Base-by-base conservation (phyloP, 2,888 invertebrate species). In the Xestoiulus laeticollis region DNA sequence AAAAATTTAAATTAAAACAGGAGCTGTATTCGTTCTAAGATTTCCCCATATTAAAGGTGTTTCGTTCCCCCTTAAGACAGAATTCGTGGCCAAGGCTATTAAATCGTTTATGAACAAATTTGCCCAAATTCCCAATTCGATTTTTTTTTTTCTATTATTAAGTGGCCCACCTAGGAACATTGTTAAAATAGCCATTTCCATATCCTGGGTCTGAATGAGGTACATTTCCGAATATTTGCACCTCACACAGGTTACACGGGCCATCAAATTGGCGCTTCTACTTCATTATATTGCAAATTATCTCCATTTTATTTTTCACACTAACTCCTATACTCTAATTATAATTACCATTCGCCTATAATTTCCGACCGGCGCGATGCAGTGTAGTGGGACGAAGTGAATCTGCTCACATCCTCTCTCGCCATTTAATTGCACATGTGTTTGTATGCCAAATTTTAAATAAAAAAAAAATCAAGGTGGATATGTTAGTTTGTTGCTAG, bases 251-350 rank as follows among this genome's bases (percentile, higher is more conserved):
- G 68, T 68, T 68, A 68, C 68, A 68, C 68, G 68, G 68, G 68
- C 68, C 68, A 68, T 68, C 68, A 68, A 68, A 68, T 68, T 68
- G 68, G 68, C 68, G 68, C 68, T 68, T 68, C 68, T 68, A n/a
- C 68, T 68, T 68, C 68, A 68, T 68, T 68, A 22, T 68, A 10
- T 22, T 68, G 68, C 68, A 68, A 68, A 68, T 68, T 68, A 68
- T 68, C n/a, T 68, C 68, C 68, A 68, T 68, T 26, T 68, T 68
- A 68, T 68, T 68, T 68, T 68, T 59, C 68, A 68, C 68, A 68
- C 68, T 12, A 26, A 68, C 68, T 68, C 68, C 12, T 68, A 68
- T 68, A 68, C 68, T 68, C 68, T 68, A 68, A 68, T 68, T 68
- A 68, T 68, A 68, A 68, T 68, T 68, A 68, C 68, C 68, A 68